phyloP scores from a whole-genome alignment of 1,140 invertebrate genomes.

The Augochlora pura region DNA sequence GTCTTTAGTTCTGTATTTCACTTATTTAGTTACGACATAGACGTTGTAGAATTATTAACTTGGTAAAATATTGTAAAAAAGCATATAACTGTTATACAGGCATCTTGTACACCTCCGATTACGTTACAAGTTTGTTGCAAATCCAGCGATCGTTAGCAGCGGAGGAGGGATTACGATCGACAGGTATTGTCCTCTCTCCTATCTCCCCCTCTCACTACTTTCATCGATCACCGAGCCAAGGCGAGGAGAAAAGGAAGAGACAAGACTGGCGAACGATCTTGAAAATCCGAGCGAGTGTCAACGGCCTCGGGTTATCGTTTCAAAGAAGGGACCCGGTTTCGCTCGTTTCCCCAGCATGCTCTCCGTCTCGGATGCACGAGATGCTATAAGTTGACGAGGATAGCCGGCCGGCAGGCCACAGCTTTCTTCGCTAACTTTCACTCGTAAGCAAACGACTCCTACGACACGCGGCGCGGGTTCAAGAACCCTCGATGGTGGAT shows the following conservation, averaged over 20 bases:
- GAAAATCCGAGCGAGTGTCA: conserved; percentile 65
- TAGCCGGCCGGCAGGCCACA: conserved; percentile 25
- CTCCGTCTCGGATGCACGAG: conserved; percentile 15
- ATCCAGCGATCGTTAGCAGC: too few relatives aligned
- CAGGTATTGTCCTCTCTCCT: too few relatives aligned
- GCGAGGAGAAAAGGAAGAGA: conserved; percentile 6
- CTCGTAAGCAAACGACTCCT: conserved; percentile 45
- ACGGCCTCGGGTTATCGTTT: conserved; percentile 55
- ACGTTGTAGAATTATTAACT: too few relatives aligned
- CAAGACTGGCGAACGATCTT: conserved; percentile 50
- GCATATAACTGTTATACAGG: too few relatives aligned
- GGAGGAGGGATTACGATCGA: too few relatives aligned
- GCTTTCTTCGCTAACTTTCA: conserved; percentile 77
- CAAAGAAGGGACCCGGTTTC: conserved; percentile 41
- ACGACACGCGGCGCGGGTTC: conserved; percentile 60
- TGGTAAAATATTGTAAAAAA: too few relatives aligned
- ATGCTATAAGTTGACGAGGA: background rate
- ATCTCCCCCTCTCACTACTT: background rate
- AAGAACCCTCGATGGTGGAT: conserved; percentile 59
- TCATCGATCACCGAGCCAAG: background rate
- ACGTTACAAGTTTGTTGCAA: too few relatives aligned
- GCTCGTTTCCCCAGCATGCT: background rate
- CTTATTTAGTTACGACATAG: too few relatives aligned
- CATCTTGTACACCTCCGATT: too few relatives aligned
- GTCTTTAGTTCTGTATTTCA: too few relatives aligned